Base-by-base conservation (phyloP, 2,113 vertebrate genomes). In the Pseudopipra pipra region DNA sequence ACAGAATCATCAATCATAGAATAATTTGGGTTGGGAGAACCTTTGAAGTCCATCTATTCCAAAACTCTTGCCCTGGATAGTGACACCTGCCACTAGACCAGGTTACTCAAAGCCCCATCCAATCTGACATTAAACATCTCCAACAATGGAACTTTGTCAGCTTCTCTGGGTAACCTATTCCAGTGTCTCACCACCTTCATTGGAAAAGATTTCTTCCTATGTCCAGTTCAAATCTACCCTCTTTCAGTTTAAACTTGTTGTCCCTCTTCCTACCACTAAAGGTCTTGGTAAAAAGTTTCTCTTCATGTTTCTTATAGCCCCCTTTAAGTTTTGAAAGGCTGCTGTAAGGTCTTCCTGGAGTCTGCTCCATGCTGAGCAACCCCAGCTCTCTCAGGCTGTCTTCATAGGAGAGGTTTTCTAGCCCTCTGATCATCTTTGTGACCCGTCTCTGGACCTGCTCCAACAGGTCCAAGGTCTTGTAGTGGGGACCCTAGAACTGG, bases 121-220 rank as follows among this genome's bases (percentile, higher is more conserved):
- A 86, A 9, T 30, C 51, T 72, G 47, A n/a, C 13, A 4, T 72
- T 44, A 67, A 80, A 31, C 2, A 22, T 54, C 75, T 58, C 18
- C 37, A 86, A 9, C 7, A 17, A 4, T 1, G 3, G 28, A 31
- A 12, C n/a, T 59, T 35, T 9, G 6, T 5, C 41, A 62, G 0
- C 27, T 74, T 88, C 25, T 85, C 23, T 56, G 31, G 56, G 37
- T 58, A 89, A 7, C 25, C 58, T 91, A 9, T 72, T 58, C 49
- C 35, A 41, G 9, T 61, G 39, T 74, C 18, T 93, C 27, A 43
- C 12, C 25, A n/a, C 4, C 10, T 14, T 83, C 23, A 74, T 3
- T 4, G 10, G n/a, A 62, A 94, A 65, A 77, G 11, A 41, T 17
- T 43, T 56, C 12, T 85, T 82, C 21, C 22, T 7, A 27, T 37